These are phyloP conservation scores for Hylia prasina DNA, from an alignment of 2,113 vertebrate species.

Conservation along the genomic window DNA sequence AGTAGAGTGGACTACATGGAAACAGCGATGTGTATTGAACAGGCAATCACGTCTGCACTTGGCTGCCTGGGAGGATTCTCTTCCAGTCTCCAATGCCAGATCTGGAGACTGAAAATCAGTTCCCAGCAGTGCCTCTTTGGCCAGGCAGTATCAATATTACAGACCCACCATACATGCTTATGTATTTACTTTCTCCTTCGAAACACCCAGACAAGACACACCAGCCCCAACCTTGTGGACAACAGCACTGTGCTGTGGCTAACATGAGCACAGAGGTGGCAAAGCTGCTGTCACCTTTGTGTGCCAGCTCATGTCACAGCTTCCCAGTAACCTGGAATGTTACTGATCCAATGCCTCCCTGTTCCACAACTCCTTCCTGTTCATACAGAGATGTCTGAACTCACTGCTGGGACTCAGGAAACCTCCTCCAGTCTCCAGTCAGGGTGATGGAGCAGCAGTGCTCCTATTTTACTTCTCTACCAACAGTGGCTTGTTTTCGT, in stretches of 20 bases:
- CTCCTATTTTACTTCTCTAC: neutral
- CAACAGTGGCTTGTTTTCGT: rapidly evolving
- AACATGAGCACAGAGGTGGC: rapidly evolving
- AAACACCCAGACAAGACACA: neutral
- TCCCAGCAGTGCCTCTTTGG: neutral
- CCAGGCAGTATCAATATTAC: neutral
- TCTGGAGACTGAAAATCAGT: neutral
- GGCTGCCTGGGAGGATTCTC: neutral
- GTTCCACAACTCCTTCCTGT: neutral
- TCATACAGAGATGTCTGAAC: neutral
- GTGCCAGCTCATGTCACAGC: neutral
- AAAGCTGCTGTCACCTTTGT: neutral
- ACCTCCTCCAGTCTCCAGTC: neutral
- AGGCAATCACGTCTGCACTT: neutral
- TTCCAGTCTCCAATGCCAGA: neutral
- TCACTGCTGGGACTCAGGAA: neutral
- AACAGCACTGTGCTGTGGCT: neutral
- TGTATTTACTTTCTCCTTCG: neutral
- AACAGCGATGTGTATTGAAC: neutral
- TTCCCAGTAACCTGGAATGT: neutral
- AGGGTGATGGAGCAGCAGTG: neutral
- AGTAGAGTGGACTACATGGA: neutral
- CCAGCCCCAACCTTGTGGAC: neutral
- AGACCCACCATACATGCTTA: neutral
- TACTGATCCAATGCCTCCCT: neutral